Conservation (phyloP, 1,140 invertebrate species). For the Gryon sp. region DNA sequence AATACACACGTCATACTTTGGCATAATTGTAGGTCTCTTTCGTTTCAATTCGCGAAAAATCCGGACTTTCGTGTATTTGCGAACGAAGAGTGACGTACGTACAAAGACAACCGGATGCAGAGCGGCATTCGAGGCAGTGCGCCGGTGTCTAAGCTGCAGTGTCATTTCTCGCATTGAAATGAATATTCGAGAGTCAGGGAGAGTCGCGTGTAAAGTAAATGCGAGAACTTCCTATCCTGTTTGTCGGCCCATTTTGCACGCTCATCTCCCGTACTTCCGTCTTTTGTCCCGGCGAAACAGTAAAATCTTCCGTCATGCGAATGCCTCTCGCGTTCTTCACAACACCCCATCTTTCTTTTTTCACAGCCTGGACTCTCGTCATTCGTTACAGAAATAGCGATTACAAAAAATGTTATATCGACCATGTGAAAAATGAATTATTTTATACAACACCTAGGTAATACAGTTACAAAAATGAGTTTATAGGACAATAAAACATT, state of each 20-base stretch:
- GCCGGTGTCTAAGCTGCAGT: constrained; percentile 50
- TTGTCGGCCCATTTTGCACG: constrained; percentile 57
- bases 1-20: too few species aligned
- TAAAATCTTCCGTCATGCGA: constrained; percentile 42
- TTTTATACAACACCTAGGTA: too few species aligned
- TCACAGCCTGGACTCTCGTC: too few species aligned
- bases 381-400: too few species aligned
- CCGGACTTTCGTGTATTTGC: constrained; percentile 24
- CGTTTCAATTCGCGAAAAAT: constrained; percentile 26
- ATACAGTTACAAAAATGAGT: too few species aligned
- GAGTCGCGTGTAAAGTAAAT: constrained; percentile 58
- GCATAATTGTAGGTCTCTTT: constrained; percentile 41
- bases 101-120: constrained; percentile 51
- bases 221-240: constrained; percentile 57
- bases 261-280: constrained; percentile 51
- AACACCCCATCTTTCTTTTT: neutral
- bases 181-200: constrained; percentile 59
- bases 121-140: constrained; percentile 29
- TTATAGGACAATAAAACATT: too few species aligned
- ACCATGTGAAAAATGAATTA: too few species aligned
- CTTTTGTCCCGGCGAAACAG: constrained; percentile 55
- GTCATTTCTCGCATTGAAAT: constrained; percentile 58
- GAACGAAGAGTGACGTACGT: constrained; percentile 16
- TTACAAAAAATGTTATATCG: too few species aligned
- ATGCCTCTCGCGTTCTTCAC: neutral